These are phyloP conservation scores for Eulemur macaco DNA, from an alignment of 2,113 vertebrate species.

Conservation along the genomic window DNA sequence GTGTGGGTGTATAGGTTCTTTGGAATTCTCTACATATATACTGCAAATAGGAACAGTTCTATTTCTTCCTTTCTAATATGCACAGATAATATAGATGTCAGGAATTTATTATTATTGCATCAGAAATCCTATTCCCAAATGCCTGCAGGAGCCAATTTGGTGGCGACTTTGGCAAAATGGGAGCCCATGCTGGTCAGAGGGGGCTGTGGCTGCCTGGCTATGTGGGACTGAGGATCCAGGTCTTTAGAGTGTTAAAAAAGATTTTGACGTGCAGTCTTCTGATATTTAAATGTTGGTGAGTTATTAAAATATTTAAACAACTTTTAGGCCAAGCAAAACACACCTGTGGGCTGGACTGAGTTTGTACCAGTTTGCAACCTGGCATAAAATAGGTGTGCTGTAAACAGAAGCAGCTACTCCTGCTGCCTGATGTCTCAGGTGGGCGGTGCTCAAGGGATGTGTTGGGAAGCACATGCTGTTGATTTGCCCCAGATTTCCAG, in stretches of 20 bases:
- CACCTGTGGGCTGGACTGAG: not conserved
- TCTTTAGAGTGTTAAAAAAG: not conserved
- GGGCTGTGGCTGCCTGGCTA: not conserved
- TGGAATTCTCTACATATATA: not conserved
- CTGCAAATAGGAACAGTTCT: not conserved
- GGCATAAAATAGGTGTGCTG: not conserved
- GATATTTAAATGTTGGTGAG: not conserved
- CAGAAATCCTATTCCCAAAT: not conserved
- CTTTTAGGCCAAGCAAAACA: not conserved
- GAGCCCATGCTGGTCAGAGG: not conserved
- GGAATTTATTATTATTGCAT: not conserved
- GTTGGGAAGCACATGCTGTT: rapidly evolving
- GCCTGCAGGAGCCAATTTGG: not conserved
- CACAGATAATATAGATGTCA: not conserved
- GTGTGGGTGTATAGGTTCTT: not conserved
- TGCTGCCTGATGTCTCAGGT: not conserved
- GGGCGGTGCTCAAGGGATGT: not conserved
- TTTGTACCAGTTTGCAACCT: not conserved
- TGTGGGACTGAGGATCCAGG: too few species aligned
- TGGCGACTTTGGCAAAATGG: not conserved
- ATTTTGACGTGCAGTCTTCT: not conserved
- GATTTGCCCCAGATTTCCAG: not conserved
- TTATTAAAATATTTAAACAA: slow-evolving; percentile 21
- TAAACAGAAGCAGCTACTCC: not conserved
- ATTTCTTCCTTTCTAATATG: not conserved